Conservation (phyloP, 2,888 invertebrate genomes). For the Coelopa pilipes region DNA sequence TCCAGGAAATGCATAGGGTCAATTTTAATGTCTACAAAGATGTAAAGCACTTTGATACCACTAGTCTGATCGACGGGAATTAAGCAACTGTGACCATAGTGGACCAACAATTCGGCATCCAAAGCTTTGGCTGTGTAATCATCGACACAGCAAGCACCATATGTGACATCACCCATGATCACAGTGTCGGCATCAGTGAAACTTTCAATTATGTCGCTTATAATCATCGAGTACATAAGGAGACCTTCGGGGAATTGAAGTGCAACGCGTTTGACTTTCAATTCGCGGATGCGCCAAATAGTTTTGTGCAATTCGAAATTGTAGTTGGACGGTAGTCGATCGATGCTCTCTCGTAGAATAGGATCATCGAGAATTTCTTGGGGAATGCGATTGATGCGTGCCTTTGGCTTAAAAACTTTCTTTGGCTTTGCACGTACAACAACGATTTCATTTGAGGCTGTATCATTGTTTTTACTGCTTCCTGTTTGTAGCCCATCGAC, state of each 20-base stretch:
- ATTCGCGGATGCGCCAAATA: constrained; percentile 91
- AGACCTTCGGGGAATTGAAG: constrained; percentile 98
- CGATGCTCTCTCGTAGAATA: constrained; percentile 77
- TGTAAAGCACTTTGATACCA: constrained; percentile 91
- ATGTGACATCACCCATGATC: constrained; percentile 99
- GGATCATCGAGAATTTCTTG: constrained; percentile 81
- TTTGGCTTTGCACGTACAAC: constrained; percentile 84
- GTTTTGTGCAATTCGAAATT: constrained; percentile 99
- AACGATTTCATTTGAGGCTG: constrained; percentile 60
- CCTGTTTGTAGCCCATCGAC: constrained; percentile 12
- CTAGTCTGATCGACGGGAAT: constrained; percentile 89
- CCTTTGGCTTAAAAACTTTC: constrained; percentile 81
- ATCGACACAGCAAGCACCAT: constrained; percentile 99
- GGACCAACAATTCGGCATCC: constrained; percentile 89
- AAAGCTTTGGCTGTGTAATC: constrained; percentile 93
- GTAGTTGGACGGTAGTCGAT: constrained; percentile 89
- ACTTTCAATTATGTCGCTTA: constrained; percentile 91
- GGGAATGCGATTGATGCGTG: constrained; percentile 83
- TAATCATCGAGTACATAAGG: constrained; percentile 89
- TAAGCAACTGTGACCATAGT: constrained; percentile 98
- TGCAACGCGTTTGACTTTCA: constrained; percentile 88
- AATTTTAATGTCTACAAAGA: constrained; percentile 98
- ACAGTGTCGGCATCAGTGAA: constrained; percentile 91
- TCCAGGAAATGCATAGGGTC: constrained; percentile 93
- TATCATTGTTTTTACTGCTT: constrained; percentile 9